Base-by-base conservation (phyloP, 2,888 invertebrate genomes). In the Chouioia cunea region DNA sequence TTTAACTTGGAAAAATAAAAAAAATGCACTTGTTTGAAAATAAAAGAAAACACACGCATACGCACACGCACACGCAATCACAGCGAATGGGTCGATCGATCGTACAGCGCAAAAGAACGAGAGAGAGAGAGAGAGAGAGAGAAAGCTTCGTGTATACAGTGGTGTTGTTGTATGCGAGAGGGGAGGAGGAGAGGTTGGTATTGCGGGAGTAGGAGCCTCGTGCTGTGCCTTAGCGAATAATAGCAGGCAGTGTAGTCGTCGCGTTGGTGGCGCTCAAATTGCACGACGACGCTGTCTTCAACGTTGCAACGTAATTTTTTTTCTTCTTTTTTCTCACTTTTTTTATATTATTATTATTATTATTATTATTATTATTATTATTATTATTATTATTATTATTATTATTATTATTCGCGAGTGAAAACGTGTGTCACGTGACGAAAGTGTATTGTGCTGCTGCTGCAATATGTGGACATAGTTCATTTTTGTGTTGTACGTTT, bases 81-180 rank as follows among this genome's bases (percentile, higher is more conserved):
- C n/a, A n/a, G 47, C 46, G 46, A 47, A 27, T n/a, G 27, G 10
- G 1, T 43, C 44, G 44, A 16, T 1, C 27, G n/a, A 12, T 4
- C 6, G 36, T 12, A 43, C 36, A 56, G 56, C 23, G 59, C 15
- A 22, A 44, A 27, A 20, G n/a, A 47, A 18, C 23, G 20, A 23
- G 22, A 18, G 58, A 69, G 60, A 54, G 43, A 69, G 54, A 58
- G 72, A 69, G 46, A 65, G 65, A 48, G 56, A 57, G 52, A 50
- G 46, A 52, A 20, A 15, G 14, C 15, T 12, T 62, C 57, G 22
- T 44, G 44, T 23, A 56, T 65, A 47, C 56, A 48, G 47, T 15
- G 18, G 4, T 56, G 27, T n/a, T n/a, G n/a, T n/a, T 10, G 56
- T 36, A 57, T 27, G 6, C 6, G 6, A 27, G 2, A 27, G 12